A percentile compares a stretch with the other conserved stretches of the same genome.
Conservation (phyloP, 1,140 invertebrate genomes). For the Dysdera silvatica region DNA sequence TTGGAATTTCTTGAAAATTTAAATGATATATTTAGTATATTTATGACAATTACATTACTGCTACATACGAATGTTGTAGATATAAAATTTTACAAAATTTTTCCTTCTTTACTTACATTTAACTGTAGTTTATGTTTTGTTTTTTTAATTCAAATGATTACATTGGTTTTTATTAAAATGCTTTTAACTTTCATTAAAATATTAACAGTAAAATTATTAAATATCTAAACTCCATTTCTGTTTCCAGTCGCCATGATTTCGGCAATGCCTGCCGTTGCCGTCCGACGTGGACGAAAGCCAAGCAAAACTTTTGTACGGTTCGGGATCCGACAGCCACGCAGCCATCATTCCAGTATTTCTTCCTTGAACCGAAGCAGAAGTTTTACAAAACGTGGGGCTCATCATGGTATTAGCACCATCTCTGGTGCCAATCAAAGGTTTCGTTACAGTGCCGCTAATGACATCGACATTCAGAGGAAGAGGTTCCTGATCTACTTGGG, state of each 20-base stretch:
- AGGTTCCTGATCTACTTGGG: constrained; percentile 32
- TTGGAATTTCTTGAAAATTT: too few species aligned
- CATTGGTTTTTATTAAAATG: too few species aligned
- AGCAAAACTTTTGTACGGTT: constrained; percentile 22
- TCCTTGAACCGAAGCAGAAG: not conserved
- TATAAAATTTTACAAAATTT: too few species aligned
- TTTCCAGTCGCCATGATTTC: constrained; percentile 36
- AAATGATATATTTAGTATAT: too few species aligned
- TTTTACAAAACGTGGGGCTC: not conserved
- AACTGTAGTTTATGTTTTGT: too few species aligned
- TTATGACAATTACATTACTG: too few species aligned
- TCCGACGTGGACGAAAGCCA: constrained; percentile 30
- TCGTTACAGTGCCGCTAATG: not conserved
- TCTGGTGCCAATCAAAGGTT: not conserved
- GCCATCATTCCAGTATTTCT: constrained; percentile 19
- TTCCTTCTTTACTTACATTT: too few species aligned
- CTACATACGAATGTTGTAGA: too few species aligned
- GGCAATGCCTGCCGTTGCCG: constrained; percentile 35
- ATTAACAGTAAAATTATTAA: too few species aligned
- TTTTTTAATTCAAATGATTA: too few species aligned
- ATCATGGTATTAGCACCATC: constrained; percentile 19
- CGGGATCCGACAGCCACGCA: constrained; percentile 7
- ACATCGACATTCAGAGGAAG: constrained; percentile 17
- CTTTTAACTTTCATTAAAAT: too few species aligned
- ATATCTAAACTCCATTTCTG: too few species aligned